Evolutionary conservation across 2,113 vertebrate genomes (phyloP), one percentile per base, ranked within the genome.

Genomic region (Ptilonorhynchus violaceus): DNA sequence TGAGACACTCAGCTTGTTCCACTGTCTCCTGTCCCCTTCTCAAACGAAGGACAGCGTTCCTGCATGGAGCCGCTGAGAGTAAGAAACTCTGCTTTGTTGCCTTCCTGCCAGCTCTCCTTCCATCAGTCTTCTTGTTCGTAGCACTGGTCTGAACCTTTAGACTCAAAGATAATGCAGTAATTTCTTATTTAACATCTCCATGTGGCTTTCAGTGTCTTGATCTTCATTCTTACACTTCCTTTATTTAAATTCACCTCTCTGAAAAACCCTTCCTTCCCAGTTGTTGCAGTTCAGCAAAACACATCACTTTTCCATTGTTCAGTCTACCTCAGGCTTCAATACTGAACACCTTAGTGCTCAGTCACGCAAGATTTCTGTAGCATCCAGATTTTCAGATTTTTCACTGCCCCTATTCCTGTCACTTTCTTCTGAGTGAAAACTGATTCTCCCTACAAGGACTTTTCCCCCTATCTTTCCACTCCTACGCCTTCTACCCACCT

Each of bases 341-440:
- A 47, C 21, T 7, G 16, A 90, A 18, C 20, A 76, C 23, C 17
- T 25, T 5, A 85, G 14, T 23, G 78, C 13, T 46, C 30, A 88
- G 70, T 28, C n/a, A 50, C 63, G 41, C 39, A 91, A 72, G 31
- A 50, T 72, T 78, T 69, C 47, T 70, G 13, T 25, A 78, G 13
- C 25, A 79, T 27, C 15, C 27, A 73, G 46, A 46, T 80, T 92
- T 89, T 67, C 56, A 50, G 39, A 50, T 85, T 82, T 89, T 56
- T 7, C 33, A 42, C 33, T 63, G 42, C 35, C 37, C 1, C 0
- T 8, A 75, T 83, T 92, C 37, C 37, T 85, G 52, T 52, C 73
- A 89, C 25, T 85, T 91, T 88, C 49, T 91, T 91, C 69, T 64
- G 25, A 78, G 64, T 63, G 73, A 96, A 89, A 92, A 82, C 35